Evolutionary conservation across 2,797 vertebrate genomes (phyloP).

Genomic region (Sphaeramia orbicularis): DNA sequence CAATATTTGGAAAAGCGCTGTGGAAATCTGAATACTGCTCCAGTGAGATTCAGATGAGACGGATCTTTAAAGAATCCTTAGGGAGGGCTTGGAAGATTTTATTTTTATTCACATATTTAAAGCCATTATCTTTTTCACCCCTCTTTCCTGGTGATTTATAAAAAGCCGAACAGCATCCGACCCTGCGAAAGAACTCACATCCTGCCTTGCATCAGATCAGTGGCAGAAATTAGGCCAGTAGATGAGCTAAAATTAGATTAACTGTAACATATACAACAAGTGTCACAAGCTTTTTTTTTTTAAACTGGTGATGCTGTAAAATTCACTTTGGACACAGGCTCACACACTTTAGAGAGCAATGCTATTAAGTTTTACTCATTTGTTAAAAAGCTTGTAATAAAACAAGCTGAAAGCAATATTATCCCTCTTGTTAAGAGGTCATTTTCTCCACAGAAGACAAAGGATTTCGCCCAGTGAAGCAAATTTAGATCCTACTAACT

Average conservation of each 20-base stretch:
- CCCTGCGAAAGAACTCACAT: not conserved
- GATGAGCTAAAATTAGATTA: slow-evolving; percentile 1
- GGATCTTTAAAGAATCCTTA: slow-evolving; percentile 14
- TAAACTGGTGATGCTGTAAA: not conserved
- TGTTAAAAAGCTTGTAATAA: too few relatives aligned
- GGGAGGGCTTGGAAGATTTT: not conserved
- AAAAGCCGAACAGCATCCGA: not conserved
- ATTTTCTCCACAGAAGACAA: too few relatives aligned
- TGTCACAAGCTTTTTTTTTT: not conserved
- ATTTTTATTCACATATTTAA: slow-evolving; percentile 1
- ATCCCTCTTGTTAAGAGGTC: too few relatives aligned
- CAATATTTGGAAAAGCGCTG: slow-evolving; percentile 7
- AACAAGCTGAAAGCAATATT: too few relatives aligned
- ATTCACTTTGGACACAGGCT: not conserved
- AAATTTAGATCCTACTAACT: too few relatives aligned
- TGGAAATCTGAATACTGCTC: not conserved
- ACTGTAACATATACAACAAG: not conserved
- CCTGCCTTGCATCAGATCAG: not conserved
- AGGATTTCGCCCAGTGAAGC: too few relatives aligned
- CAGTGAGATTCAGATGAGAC: slow-evolving; percentile 15
- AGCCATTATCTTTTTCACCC: slow-evolving; percentile 6
- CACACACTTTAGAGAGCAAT: too few relatives aligned
- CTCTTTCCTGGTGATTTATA: not conserved
- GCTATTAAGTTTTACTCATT: too few relatives aligned
- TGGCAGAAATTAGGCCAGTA: slow-evolving; percentile 2